Evolutionary conservation across 1,140 invertebrate species (phyloP), one percentile per base, ranked within the genome.

Genomic region (Aphelenchoides besseyi): DNA sequence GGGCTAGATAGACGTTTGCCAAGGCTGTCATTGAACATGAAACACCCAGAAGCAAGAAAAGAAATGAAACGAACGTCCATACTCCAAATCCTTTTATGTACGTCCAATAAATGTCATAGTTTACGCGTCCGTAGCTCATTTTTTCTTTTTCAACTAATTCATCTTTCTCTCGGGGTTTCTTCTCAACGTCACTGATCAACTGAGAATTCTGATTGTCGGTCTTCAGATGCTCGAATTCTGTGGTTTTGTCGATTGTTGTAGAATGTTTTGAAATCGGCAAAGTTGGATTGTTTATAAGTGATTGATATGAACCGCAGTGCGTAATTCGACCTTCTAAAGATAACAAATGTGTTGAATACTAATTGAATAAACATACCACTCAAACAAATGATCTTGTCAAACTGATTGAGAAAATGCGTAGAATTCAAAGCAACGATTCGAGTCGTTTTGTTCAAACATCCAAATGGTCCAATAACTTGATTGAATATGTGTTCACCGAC

Each of bases 401-500:
- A 70, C 2, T 83, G 72, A 18, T 82, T n/a, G 33, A 83, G 76
- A n/a, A 70, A 55, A 59, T 84, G 74, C 0, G 68, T 63, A n/a
- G 83, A 54, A 54, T 68, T 61, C 16, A 83, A 64, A 66, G 63
- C 68, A 35, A 69, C 18, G 2, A 69, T 16, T 36, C 68, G 63
- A 64, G 53, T 69, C 28, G 74, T 81, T 9, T 72, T 32, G 48
- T 77, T 76, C 2, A 85, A 57, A 26, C 84, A 26, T 66, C 83
- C 83, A 28, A 74, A 67, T 2, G 84, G 82, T 48, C 87, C 86
- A 69, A 88, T 83, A 29, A 87, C 86, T 3, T 85, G 70, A 9
- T 80, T 68, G 75, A 86, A 85, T 2, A 85, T 75, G 62, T 82
- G 81, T 61, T 83, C 82, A 2, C 82, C 82, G n/a, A 88, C 87